A percentile compares a stretch with the other conserved stretches of the same genome.
phyloP scores from a whole-genome alignment of 1,140 invertebrate species.

The Aphidius ervi region DNA sequence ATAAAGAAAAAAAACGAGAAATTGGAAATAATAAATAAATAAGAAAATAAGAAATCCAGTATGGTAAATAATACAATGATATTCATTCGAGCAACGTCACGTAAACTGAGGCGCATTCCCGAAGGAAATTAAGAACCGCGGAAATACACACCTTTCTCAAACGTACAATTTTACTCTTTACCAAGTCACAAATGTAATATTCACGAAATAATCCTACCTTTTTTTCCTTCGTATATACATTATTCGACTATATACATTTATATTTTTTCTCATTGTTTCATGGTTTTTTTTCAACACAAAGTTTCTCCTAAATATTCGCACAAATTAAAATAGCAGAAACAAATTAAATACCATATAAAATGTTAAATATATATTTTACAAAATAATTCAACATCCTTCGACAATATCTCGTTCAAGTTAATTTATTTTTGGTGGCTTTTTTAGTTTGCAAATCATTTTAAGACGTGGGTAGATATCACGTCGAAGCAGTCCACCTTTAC shows the following conservation, averaged over 20 bases:
- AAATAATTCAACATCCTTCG: not conserved
- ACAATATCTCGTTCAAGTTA: slow-evolving; percentile 11
- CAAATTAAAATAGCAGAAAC: too few relatives aligned
- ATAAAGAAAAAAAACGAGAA: too few relatives aligned
- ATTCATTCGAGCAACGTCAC: slow-evolving; percentile 35
- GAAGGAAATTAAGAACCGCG: slow-evolving; percentile 51
- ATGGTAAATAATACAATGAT: slow-evolving; percentile 23
- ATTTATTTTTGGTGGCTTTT: slow-evolving; percentile 35
- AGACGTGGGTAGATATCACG: slow-evolving; percentile 29
- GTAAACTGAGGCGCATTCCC: slow-evolving; percentile 41
- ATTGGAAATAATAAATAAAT: not conserved
- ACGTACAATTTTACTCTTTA: slow-evolving; percentile 23
- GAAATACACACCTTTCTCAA: slow-evolving; percentile 20
- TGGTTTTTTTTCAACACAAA: slow-evolving; percentile 1
- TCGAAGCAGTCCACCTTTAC: not conserved
- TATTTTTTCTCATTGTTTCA: slow-evolving; percentile 13
- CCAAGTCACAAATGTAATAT: slow-evolving; percentile 51
- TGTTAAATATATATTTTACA: not conserved
- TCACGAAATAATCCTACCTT: slow-evolving; percentile 44
- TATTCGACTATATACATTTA: not conserved
- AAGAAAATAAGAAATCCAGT: too few relatives aligned
- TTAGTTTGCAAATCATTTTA: slow-evolving; percentile 47
- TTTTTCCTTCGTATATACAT: too few relatives aligned
- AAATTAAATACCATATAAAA: too few relatives aligned
- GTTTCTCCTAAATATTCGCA: slow-evolving; percentile 3